Base-by-base conservation (phyloP, 30 jellyfish, hydroid and myxozoan species). In the Turritopsis rubra region DNA sequence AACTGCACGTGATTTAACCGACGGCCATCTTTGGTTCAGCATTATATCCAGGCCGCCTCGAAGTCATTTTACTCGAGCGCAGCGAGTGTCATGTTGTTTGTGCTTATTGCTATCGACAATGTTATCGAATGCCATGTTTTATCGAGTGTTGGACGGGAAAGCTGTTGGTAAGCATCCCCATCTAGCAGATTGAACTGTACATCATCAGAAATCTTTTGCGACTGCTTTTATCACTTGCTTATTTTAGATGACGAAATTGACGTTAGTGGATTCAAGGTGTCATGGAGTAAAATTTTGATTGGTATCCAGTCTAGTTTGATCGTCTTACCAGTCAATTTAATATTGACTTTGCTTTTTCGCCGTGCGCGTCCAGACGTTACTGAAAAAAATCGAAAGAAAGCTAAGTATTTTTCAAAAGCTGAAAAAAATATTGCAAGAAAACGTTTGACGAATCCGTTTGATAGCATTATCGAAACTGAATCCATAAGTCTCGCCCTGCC, bases 1-100 rank as follows among this genome's bases (percentile, higher is more conserved):
- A 41, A 79, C 97, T n/a, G 82, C 97, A 52, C 88, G 76, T 30
- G 95, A 90, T 16, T 81, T 90, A n/a, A 66, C 89, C 21, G 97
- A 90, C 41, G 97, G 91, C 27, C 97, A 90, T 75, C 65, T 90
- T 9, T 90, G 97, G 97, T 90, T 90, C 79, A 90, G 97, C 75
- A 83, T 89, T 13, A 31, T 81, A 25, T 71, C 74, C 81, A 31
- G 89, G 25, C 96, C 96, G 7, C 85, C 94, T 21, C 88, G 96
- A 13, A 89, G 96, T 75, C 68, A 65, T 53, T 89, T 89, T 71
- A 68, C 96, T 18, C 86, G 97, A 22, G 85, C 87, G 27, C 95
- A 90, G 74, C 95, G 97, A 19, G 81, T 90, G 26, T 79, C 97
- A 7, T 89, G 96, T 79, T 89, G 96, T 41, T 72, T 89, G 8